Percentiles rank a stretch among this genome's conserved stretches.
phyloP scores from a whole-genome alignment of 2,888 invertebrate genomes.

The Acanthococcus lagerstroemiae region DNA sequence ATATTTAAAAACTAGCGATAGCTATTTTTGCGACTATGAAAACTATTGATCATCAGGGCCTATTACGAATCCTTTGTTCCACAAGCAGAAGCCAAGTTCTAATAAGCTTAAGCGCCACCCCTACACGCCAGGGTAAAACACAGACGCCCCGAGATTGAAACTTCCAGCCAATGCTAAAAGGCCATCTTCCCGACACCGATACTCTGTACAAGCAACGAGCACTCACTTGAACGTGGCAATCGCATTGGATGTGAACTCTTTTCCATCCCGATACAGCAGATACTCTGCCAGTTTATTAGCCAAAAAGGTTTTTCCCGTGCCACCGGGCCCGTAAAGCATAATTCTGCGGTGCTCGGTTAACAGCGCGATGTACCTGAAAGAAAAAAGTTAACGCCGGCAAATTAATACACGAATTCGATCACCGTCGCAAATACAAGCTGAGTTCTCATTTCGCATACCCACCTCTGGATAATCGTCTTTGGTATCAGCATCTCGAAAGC shows the following conservation, averaged over 20 bases:
- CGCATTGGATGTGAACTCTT: conserved; percentile 75
- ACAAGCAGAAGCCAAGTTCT: too few species aligned
- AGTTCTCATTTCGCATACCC: conserved; percentile 34
- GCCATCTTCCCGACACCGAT: neutral
- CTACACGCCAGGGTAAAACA: too few species aligned
- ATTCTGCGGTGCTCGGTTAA: conserved; percentile 85
- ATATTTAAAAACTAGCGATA: too few species aligned
- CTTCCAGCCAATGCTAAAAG: too few species aligned
- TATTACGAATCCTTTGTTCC: too few species aligned
- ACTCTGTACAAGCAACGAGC: neutral
- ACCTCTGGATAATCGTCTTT: conserved; percentile 86
- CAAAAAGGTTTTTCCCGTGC: conserved; percentile 92
- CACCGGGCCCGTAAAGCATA: conserved; percentile 91
- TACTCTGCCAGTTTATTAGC: conserved; percentile 92
- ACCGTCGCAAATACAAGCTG: neutral
- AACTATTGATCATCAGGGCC: too few species aligned
- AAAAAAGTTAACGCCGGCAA: conserved; percentile 23
- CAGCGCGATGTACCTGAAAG: conserved; percentile 62
- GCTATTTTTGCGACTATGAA: too few species aligned
- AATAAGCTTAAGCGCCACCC: too few species aligned
- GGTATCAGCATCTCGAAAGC: conserved; percentile 94
- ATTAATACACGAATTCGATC: neutral
- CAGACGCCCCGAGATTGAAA: too few species aligned
- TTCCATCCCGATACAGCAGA: conserved; percentile 65
- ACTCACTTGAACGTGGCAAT: conserved; percentile 86